These are phyloP conservation scores for Novumbra hubbsi DNA, from an alignment of 2,797 vertebrate genomes.

Conservation along the genomic window DNA sequence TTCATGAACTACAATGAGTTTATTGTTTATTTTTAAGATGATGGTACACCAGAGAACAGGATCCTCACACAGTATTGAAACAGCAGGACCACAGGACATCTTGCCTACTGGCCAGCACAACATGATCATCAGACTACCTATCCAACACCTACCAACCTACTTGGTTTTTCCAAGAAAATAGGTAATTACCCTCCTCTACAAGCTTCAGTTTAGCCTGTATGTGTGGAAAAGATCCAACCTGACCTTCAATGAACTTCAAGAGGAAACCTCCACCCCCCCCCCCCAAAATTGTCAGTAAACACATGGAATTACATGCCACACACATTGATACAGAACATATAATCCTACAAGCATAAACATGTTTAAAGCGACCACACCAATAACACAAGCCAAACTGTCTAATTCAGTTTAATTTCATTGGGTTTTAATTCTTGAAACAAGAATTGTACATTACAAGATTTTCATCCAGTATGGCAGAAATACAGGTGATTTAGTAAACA, in stretches of 20 bases:
- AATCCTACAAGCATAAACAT: neutral
- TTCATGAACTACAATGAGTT: neutral
- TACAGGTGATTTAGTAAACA: neutral
- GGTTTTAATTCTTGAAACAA: slow-evolving; percentile 3
- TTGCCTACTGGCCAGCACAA: neutral
- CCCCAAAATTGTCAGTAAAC: neutral
- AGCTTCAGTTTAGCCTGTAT: neutral
- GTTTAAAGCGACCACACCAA: neutral
- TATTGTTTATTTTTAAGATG: neutral
- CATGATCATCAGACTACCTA: neutral
- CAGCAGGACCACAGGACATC: neutral
- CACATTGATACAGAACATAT: neutral
- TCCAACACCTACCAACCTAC: neutral
- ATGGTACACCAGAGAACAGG: neutral
- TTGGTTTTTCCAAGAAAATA: neutral
- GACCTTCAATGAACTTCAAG: neutral
- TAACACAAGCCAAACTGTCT: neutral
- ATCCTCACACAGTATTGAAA: neutral
- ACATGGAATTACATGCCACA: neutral
- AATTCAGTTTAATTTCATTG: neutral
- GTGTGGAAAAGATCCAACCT: neutral
- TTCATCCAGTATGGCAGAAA: neutral
- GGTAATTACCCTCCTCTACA: neutral
- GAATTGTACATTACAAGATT: neutral
- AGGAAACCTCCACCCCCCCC: neutral